Evolutionary conservation across 2,888 invertebrate species (phyloP), one percentile per base, ranked within the genome.

Genomic region (Drosophila cracens): DNA sequence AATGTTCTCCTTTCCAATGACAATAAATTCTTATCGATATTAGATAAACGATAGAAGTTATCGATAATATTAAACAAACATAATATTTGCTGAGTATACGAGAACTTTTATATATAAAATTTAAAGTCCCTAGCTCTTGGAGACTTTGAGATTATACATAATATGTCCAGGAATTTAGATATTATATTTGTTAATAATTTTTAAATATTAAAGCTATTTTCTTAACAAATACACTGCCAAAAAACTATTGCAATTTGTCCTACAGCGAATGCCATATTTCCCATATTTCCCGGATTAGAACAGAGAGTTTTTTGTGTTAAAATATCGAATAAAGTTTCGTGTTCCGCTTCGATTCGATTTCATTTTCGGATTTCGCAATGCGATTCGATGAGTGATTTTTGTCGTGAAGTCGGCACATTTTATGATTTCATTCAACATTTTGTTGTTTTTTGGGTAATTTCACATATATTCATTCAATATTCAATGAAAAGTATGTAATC

Each of bases 391-490:
- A 71, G 40, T 46, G 46, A 31, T 29, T 25, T 33, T 18, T 25
- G 18, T 11, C 27, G 25, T 36, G 58, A 56, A 40, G 48, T 56
- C 61, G 53, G 51, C 52, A 62, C 29, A n/a, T 31, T 43, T 31
- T 16, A 21, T 40, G 27, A 40, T 40, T 79, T 79, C 79, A 79
- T 79, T 79, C 81, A 80, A 75, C 40, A 69, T 16, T 56, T 63
- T 29, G 38, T 21, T 66, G 43, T 16, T 36, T 52, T 34, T 54
- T 38, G 7, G 46, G 46, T 46, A 25, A 25, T 25, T 46, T 36
- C 54, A 54, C 27, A 38, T 13, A 5, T 16, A 38, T 81, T 82
- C 87, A 87, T 83, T 87, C 82, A 83, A 70, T 33, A 83, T 79
- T 66, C 49, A 46, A 46, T 52, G 25, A 61, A 40, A 38, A 1